A percentile compares a stretch with the other conserved stretches of the same genome.
These are phyloP conservation scores for Intellagama lesueurii DNA, from an alignment of 2,797 vertebrate genomes.

Conservation along the genomic window DNA sequence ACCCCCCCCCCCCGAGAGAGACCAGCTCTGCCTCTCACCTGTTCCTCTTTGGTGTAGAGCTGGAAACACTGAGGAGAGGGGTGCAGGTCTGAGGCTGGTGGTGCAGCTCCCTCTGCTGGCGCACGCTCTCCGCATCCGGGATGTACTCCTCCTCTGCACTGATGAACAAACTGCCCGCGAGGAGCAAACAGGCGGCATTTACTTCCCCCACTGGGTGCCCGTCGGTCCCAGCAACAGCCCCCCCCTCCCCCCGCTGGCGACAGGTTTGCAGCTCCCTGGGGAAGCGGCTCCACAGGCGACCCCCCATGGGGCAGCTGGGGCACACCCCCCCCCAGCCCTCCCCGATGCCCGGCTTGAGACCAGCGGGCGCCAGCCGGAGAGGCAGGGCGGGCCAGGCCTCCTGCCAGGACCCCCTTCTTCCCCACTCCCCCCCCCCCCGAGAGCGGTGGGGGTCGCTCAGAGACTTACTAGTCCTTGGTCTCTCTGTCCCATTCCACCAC, in stretches of 20 bases:
- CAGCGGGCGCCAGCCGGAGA: too few species aligned
- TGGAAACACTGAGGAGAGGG: constrained; percentile 97
- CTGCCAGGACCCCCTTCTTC: too few species aligned
- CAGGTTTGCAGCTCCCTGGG: too few species aligned
- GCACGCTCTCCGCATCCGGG: constrained; percentile 96
- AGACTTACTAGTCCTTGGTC: constrained; percentile 95
- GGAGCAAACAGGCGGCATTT: too few species aligned
- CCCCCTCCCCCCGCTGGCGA: background rate
- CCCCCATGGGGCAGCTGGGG: too few species aligned
- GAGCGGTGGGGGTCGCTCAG: too few species aligned
- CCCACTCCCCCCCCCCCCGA: background rate
- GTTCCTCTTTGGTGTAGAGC: constrained; percentile 99
- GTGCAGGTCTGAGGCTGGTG: constrained; percentile 97
- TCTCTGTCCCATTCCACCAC: constrained; percentile 99
- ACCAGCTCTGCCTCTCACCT: constrained; percentile 80
- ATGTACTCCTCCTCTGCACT: constrained; percentile 96
- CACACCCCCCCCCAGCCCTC: too few species aligned
- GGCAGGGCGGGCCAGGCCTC: background rate
- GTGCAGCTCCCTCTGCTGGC: constrained; percentile 92
- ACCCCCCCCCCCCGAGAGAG: too few species aligned
- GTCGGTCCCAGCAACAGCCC: too few species aligned
- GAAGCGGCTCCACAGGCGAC: too few species aligned
- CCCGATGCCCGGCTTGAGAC: too few species aligned
- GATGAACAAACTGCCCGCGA: constrained; percentile 87
- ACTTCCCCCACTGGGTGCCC: too few species aligned